Evolutionary conservation across 2,113 vertebrate species (phyloP).

Genomic region (Tragelaphus strepsiceros): DNA sequence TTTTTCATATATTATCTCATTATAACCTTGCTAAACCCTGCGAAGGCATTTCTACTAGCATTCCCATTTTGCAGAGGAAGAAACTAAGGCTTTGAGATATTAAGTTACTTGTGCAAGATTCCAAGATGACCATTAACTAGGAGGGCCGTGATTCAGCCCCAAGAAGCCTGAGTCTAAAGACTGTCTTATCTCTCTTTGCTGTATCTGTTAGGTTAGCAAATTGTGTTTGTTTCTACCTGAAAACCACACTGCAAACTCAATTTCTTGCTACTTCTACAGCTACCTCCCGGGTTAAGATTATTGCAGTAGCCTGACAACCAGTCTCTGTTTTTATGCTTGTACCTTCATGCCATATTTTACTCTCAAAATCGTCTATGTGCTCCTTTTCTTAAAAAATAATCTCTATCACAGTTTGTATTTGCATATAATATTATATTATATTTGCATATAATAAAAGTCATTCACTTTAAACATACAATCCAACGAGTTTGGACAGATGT

Average conservation of each 20-base stretch:
- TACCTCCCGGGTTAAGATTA: not conserved
- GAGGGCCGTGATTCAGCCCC: not conserved
- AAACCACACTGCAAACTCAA: not conserved
- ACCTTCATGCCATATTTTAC: not conserved
- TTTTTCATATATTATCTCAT: not conserved
- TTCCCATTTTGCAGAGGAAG: not conserved
- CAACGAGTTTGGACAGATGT: constrained; percentile 8
- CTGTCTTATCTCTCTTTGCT: not conserved
- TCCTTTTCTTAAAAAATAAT: not conserved
- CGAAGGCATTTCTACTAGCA: not conserved
- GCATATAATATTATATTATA: not conserved
- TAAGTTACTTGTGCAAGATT: not conserved
- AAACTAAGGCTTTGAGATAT: not conserved
- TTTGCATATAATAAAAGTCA: constrained; percentile 19
- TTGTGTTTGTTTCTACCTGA: not conserved
- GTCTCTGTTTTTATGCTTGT: not conserved
- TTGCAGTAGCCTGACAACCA: not conserved
- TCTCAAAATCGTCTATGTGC: not conserved
- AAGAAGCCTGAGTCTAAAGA: not conserved
- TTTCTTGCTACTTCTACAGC: not conserved
- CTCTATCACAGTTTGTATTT: not conserved
- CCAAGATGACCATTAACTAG: not conserved
- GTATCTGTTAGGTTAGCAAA: not conserved
- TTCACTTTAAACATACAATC: not conserved
- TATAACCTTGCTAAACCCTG: not conserved